Evolutionary conservation across 1,140 invertebrate genomes (phyloP), one percentile per base, ranked within the genome.

Genomic region (Drosophila obscura): DNA sequence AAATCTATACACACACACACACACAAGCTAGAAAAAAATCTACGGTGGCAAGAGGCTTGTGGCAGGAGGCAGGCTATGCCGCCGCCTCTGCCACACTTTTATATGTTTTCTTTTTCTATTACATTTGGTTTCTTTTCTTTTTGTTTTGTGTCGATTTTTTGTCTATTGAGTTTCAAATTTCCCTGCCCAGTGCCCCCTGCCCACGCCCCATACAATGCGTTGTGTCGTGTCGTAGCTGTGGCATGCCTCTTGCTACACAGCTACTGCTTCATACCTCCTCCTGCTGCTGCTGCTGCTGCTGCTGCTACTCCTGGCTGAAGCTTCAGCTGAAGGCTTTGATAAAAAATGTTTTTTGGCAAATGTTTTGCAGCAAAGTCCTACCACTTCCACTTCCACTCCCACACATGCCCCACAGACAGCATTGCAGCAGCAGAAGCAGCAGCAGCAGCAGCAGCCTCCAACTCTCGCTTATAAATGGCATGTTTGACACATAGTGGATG

Each of bases 141-240:
- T 49, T 35, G 7, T 61, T 50, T 48, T 61, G 26, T 31, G 26
- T 48, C 74, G 61, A 55, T 76, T 76, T 76, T 76, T 85, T 87
- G 81, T 87, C 81, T 85, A 85, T 85, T 84, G 82, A 87, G 81
- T 87, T 85, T 85, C 82, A 87, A 85, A 85, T 85, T 85, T 85
- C 82, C 77, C 73, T 39, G 35, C 2, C 31, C 31, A 0, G 2
- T 11, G 8, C 8, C 31, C 31, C 31, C 31, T 35, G 31, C 9
- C 31, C 0, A 9, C 9, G 60, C 74, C 81, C 8, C 8, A 68
- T 84, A 85, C 80, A 85, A 84, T 85, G 77, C 80, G 81, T 84
- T 72, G 67, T 58, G 65, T 13, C 31, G 11, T 31, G 26, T 31
- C 15, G 51, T n/a, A n/a, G 51, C 8, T 26, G 51, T 35, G 8